A percentile compares a stretch with the other conserved stretches of the same genome.
These are phyloP conservation scores for Brachionus angularis DNA, from an alignment of 1,140 invertebrate species.

Conservation along the genomic window DNA sequence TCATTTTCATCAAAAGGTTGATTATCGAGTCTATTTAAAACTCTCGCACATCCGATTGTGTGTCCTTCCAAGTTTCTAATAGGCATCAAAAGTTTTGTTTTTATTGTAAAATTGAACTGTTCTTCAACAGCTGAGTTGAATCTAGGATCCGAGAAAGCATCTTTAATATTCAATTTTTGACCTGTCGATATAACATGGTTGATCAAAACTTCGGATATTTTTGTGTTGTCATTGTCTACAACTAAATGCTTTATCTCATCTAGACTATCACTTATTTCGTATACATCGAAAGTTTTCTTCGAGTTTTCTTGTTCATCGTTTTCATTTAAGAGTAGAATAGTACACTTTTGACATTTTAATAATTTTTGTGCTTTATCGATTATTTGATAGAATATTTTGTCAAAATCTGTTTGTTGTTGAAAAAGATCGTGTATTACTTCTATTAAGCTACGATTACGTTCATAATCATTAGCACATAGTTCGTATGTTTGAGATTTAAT, in stretches of 20 bases:
- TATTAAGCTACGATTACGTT: slow-evolving; percentile 59
- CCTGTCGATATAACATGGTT: slow-evolving; percentile 87
- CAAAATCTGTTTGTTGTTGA: slow-evolving; percentile 61
- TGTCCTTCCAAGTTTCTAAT: slow-evolving; percentile 85
- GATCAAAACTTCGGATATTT: slow-evolving; percentile 68
- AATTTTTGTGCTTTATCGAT: slow-evolving; percentile 60
- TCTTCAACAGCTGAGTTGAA: slow-evolving; percentile 87
- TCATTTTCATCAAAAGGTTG: slow-evolving; percentile 39
- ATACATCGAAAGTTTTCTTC: slow-evolving; percentile 56
- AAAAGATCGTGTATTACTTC: slow-evolving; percentile 62
- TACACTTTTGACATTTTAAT: slow-evolving; percentile 59
- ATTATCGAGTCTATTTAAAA: neutral
- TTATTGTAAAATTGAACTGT: slow-evolving; percentile 83
- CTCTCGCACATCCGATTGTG: neutral
- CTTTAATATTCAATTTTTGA: slow-evolving; percentile 84
- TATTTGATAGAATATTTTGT: slow-evolving; percentile 60
- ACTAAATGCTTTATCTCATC: slow-evolving; percentile 46
- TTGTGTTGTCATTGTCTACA: neutral
- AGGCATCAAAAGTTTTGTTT: slow-evolving; percentile 82
- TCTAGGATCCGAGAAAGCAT: slow-evolving; percentile 72
- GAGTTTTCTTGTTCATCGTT: slow-evolving; percentile 47
- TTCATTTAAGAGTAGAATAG: slow-evolving; percentile 52
- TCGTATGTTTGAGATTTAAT: slow-evolving; percentile 61
- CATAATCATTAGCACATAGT: slow-evolving; percentile 58
- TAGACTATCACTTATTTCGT: slow-evolving; percentile 58